These are phyloP conservation scores for Lophius piscatorius DNA, from an alignment of 2,113 vertebrate species.

Conservation along the genomic window DNA sequence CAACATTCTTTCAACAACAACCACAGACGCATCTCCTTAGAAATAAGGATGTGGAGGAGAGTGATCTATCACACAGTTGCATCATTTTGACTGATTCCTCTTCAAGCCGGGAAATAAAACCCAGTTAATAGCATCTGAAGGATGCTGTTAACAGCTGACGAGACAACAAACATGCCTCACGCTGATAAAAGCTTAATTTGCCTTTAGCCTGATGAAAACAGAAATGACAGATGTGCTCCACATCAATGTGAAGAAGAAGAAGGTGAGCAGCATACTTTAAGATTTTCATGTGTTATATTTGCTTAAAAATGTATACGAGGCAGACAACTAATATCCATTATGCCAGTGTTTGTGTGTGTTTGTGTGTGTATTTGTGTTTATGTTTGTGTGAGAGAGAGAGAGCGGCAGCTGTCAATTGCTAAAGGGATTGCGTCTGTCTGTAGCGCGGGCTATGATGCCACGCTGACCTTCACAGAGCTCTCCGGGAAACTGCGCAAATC, in stretches of 20 bases:
- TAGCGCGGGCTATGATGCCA: conserved; percentile 44
- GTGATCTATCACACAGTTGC: conserved; percentile 23
- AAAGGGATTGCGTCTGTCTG: conserved; percentile 39
- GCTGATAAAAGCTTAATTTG: conserved; percentile 23
- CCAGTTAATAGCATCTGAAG: conserved; percentile 9
- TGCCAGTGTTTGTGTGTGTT: not conserved
- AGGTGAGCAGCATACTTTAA: no score
- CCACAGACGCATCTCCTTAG: conserved; percentile 10
- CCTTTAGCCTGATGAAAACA: conserved; percentile 14
- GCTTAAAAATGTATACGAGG: not conserved
- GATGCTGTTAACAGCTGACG: conserved; percentile 17
- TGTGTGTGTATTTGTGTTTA: not conserved
- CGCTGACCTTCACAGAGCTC: conserved; percentile 62
- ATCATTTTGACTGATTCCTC: conserved; percentile 39
- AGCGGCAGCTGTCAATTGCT: conserved; percentile 29
- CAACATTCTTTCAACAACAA: conserved; percentile 11
- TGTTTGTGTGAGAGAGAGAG: not conserved
- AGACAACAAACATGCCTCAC: conserved; percentile 14
- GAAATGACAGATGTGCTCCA: no score
- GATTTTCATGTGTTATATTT: not conserved
- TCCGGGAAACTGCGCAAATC: conserved; percentile 53
- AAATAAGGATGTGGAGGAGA: not conserved
- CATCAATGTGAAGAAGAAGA: no score
- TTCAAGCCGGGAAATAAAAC: conserved; percentile 28
- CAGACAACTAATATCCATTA: no score